These are phyloP conservation scores for Sarotherodon lohbergeri DNA, from an alignment of 2,113 vertebrate genomes.

Conservation along the genomic window DNA sequence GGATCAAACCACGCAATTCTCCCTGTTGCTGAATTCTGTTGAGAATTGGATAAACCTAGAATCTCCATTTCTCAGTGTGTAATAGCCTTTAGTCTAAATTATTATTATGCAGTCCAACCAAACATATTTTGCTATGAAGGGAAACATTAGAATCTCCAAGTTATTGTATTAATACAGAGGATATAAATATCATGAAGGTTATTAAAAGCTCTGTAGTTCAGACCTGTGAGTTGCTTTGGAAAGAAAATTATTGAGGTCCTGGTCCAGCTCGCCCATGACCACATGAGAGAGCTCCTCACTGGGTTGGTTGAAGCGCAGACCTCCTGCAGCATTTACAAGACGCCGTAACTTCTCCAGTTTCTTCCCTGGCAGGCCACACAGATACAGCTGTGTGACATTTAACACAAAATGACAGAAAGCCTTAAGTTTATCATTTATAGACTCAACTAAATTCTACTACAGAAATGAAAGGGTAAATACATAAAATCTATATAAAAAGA, in stretches of 20 bases:
- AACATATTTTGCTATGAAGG: background rate
- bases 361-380: conserved; percentile 85
- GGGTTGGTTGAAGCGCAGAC: conserved; percentile 90
- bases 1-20: background rate
- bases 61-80: background rate
- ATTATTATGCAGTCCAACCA: accelerated
- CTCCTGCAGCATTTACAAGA: conserved; percentile 87
- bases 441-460: background rate
- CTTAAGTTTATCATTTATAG: accelerated
- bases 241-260: conserved; percentile 83
- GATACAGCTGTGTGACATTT: conserved; percentile 78
- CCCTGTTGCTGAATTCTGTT: background rate
- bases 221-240: conserved; percentile 84
- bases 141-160: background rate
- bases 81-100: background rate
- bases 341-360: conserved; percentile 88
- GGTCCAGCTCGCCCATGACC: conserved; percentile 82
- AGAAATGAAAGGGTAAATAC: background rate
- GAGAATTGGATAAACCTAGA: background rate
- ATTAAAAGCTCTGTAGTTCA: background rate
- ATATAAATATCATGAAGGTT: background rate
- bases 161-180: background rate
- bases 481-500: background rate
- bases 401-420: background rate
- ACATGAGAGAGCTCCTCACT: conserved; percentile 93